Evolutionary conservation across 2,113 vertebrate species (phyloP), one percentile per base, ranked within the genome.

Genomic region (Calonectris borealis): DNA sequence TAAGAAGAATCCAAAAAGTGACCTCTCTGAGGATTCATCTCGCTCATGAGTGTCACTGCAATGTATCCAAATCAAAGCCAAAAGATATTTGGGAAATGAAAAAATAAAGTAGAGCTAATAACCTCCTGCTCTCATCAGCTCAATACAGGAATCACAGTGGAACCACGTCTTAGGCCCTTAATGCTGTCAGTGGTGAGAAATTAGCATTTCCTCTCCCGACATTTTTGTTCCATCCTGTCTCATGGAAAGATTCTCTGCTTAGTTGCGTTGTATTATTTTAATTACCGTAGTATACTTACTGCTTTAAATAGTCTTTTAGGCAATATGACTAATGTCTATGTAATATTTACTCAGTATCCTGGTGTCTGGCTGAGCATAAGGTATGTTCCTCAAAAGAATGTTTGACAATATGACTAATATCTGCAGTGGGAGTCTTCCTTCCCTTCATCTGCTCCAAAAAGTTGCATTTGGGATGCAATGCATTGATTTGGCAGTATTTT

Each of bases 31-130:
- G 8, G 18, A 60, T 20, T 34, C 26, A 20, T 91, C 36, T 91
- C 3, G 8, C 14, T 70, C 36, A 36, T 40, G 4, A 76, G 4
- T 0, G 0, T 29, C 26, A 55, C 31, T 62, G 17, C 6, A 80
- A 65, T 0, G 1, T 49, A 31, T 6, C 10, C 36, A 93, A 84
- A 79, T 52, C 20, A 90, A 81, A 81, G 8, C 27, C 19, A 70
- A 66, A 90, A 24, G 7, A 40, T 62, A 94, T 62, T 13, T 86
- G n/a, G 40, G 58, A 80, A 90, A 88, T 31, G 2, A 85, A 80
- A 77, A 90, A 69, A 21, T 4, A 36, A 58, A 7, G 8, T 18
- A 83, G 13, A 72, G 10, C 44, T 90, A 80, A 91, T 40, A 77
- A 58, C 13, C 3, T 31, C 19, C 25, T 75, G 9, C 9, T 66